Evolutionary conservation across 2,797 vertebrate genomes (phyloP).

Genomic region (Neostethus bicornis): DNA sequence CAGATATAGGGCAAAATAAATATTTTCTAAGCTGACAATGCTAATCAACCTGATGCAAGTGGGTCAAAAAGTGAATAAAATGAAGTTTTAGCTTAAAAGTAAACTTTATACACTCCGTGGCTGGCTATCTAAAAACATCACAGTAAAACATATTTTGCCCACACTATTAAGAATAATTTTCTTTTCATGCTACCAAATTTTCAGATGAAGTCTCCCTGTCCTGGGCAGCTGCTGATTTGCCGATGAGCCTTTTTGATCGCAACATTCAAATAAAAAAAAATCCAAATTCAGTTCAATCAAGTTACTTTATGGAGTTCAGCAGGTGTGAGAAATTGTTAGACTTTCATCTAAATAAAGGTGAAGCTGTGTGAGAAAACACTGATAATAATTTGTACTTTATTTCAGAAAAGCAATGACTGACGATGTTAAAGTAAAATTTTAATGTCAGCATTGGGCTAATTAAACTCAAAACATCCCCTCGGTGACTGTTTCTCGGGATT

Average conservation of each 20-base stretch:
- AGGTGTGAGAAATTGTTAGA: conserved; percentile 24
- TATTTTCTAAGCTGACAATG: neutral
- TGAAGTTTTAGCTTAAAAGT: neutral
- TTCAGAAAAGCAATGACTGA: conserved; percentile 38
- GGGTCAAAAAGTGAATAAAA: neutral
- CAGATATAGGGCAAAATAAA: neutral
- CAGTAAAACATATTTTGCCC: neutral
- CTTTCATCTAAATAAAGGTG: conserved; percentile 36
- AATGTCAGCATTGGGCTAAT: conserved; percentile 43
- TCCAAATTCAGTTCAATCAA: conserved; percentile 57
- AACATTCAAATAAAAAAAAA: conserved; percentile 24
- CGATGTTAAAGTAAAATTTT: conserved; percentile 40
- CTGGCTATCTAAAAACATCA: neutral
- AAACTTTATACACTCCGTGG: neutral
- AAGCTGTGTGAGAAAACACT: conserved; percentile 20
- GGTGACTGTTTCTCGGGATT: conserved; percentile 38
- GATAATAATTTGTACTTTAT: conserved; percentile 25
- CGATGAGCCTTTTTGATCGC: conserved; percentile 30
- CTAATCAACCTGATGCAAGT: neutral
- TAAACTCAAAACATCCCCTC: conserved; percentile 49
- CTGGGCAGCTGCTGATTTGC: conserved; percentile 4
- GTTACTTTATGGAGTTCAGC: conserved; percentile 39
- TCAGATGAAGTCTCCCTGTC: neutral
- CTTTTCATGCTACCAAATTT: conserved; percentile 1
- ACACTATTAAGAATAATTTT: neutral